Conservation (phyloP, 2,888 invertebrate genomes). For the Masnerella sp. region DNA sequence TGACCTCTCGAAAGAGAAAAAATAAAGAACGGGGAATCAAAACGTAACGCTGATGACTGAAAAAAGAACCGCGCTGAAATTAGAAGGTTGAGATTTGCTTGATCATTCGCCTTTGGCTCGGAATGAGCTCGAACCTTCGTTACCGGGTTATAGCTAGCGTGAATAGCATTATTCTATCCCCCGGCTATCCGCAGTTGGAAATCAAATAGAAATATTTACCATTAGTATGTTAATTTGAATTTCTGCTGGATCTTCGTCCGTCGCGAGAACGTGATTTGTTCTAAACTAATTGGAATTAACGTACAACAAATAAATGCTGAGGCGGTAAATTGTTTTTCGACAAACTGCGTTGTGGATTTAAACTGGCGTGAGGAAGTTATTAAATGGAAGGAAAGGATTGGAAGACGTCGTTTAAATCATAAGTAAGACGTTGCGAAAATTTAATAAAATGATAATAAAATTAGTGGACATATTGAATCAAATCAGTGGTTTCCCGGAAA, state of each 20-base stretch:
- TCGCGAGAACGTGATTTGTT: too few relatives aligned
- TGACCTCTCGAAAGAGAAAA: conserved; percentile 1
- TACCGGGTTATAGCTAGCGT: conserved; percentile 24
- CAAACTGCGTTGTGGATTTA: too few relatives aligned
- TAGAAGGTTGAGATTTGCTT: conserved; percentile 28
- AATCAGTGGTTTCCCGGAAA: too few relatives aligned
- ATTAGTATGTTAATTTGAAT: conserved; percentile 17
- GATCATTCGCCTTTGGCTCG: conserved; percentile 39
- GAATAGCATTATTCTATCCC: conserved; percentile 20
- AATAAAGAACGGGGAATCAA: background rate
- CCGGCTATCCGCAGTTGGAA: conserved; percentile 29
- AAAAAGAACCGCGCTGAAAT: conserved; percentile 18
- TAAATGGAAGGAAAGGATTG: too few relatives aligned
- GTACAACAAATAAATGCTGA: background rate
- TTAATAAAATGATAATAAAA: too few relatives aligned
- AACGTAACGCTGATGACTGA: background rate
- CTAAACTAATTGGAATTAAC: too few relatives aligned
- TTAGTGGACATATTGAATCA: too few relatives aligned
- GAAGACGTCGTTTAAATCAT: too few relatives aligned
- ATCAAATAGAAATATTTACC: conserved; percentile 38
- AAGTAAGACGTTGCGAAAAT: too few relatives aligned
- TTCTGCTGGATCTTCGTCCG: conserved; percentile 6
- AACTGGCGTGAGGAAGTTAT: too few relatives aligned
- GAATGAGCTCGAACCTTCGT: conserved; percentile 46
- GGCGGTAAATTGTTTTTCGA: too few relatives aligned